Conservation (phyloP, 2,888 invertebrate species). For the Synergus umbraculus region DNA sequence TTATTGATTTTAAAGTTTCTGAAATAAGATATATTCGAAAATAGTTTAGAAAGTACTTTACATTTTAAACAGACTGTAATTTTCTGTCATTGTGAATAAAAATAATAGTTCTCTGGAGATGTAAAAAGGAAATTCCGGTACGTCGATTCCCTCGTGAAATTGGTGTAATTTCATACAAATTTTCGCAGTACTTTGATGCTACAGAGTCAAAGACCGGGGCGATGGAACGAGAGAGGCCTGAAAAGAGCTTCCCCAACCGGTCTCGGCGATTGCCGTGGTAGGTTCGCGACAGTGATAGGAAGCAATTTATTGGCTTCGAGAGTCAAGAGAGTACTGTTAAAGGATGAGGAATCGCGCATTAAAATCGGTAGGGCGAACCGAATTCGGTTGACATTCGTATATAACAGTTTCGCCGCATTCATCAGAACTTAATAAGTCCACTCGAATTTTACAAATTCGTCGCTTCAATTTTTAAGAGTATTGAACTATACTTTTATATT, state of each 20-base stretch:
- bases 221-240: constrained; percentile 57
- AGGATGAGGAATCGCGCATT: constrained; percentile 60
- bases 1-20: too few relatives aligned
- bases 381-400: constrained; percentile 55
- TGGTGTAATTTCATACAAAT: constrained; percentile 55
- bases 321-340: constrained; percentile 58
- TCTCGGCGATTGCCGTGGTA: constrained; percentile 60
- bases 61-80: background rate
- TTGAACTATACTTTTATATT: background rate
- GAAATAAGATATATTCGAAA: too few relatives aligned
- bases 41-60: too few relatives aligned
- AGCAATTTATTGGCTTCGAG: constrained; percentile 69
- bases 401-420: background rate
- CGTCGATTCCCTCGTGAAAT: constrained; percentile 51
- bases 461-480: background rate
- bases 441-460: background rate
- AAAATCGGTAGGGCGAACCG: constrained; percentile 60
- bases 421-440: background rate
- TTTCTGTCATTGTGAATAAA: background rate
- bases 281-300: constrained; percentile 66
- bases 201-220: constrained; percentile 57
- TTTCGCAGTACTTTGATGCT: constrained; percentile 52
- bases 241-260: constrained; percentile 57
- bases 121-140: background rate
- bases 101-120: background rate